Evolutionary conservation across 2,888 invertebrate genomes (phyloP).

Genomic region (Dicyrtomina minuta): DNA sequence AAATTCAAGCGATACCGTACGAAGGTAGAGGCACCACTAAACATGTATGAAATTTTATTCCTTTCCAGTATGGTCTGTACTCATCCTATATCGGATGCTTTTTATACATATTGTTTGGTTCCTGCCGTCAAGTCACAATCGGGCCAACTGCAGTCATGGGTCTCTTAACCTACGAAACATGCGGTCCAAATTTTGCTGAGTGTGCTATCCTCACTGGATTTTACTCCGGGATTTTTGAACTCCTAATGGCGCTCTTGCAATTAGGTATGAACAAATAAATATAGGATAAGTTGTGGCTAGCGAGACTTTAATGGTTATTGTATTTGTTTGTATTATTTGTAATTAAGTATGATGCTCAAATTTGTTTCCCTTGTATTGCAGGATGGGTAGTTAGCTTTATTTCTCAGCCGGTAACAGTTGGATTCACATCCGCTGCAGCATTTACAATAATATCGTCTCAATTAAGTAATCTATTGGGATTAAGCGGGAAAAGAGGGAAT

Average conservation of each 20-base stretch:
- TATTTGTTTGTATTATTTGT: no score
- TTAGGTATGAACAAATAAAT: no score
- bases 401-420: conserved; percentile 78
- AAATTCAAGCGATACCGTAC: background rate
- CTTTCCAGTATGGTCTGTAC: conserved; percentile 45
- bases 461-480: conserved; percentile 70
- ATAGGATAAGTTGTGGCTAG: no score
- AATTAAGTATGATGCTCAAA: background rate
- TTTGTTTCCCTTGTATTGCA: conserved; percentile 54
- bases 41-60: background rate
- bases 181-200: conserved; percentile 41
- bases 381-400: conserved; percentile 82
- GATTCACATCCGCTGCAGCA: conserved; percentile 83
- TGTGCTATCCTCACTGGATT: conserved; percentile 49
- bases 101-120: conserved; percentile 60
- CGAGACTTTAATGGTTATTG: no score
- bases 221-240: conserved; percentile 48
- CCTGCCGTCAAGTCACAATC: conserved; percentile 57
- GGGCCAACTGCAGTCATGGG: conserved; percentile 38
- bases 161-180: conserved; percentile 46
- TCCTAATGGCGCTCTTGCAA: conserved; percentile 47
- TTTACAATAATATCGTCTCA: conserved; percentile 79
- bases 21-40: background rate
- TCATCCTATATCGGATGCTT: conserved; percentile 58
- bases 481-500: conserved; percentile 35